phyloP scores from a whole-genome alignment of 2,797 vertebrate species.

The Luscinia luscinia region DNA sequence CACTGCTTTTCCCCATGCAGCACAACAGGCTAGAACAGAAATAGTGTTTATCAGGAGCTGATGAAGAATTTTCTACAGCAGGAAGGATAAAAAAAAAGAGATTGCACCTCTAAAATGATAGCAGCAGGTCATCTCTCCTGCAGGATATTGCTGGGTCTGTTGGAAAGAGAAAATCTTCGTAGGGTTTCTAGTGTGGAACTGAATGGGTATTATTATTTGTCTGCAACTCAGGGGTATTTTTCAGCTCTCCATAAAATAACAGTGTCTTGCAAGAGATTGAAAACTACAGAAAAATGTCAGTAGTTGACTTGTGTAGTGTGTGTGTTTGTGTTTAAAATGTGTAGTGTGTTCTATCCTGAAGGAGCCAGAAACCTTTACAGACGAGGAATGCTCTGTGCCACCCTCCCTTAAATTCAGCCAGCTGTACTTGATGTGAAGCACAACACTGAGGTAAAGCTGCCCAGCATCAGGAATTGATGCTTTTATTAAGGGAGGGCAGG shows the following conservation, averaged over 20 bases:
- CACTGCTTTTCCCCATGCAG: not conserved
- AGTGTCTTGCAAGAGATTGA: conserved; percentile 29
- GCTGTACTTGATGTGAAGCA: not conserved
- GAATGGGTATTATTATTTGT: conserved; percentile 51
- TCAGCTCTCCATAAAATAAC: conserved; percentile 41
- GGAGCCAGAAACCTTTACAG: not conserved
- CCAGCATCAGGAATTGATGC: not conserved
- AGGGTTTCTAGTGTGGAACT: not conserved
- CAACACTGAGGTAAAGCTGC: not conserved
- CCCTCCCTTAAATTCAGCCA: not conserved
- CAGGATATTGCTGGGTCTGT: conserved; percentile 28
- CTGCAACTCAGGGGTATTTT: conserved; percentile 19
- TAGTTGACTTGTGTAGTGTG: not conserved
- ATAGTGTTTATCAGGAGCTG: conserved; percentile 20
- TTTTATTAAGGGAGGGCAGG: not conserved
- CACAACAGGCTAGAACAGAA: conserved; percentile 45
- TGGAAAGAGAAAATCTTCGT: conserved; percentile 17
- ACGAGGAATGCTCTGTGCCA: not conserved
- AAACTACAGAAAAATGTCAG: not conserved
- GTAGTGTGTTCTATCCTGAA: not conserved
- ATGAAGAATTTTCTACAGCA: conserved; percentile 49
- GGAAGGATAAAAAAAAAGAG: not conserved
- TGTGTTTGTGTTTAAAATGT: not conserved
- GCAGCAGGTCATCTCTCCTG: conserved; percentile 38
- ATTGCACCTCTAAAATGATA: conserved; percentile 37